Evolutionary conservation across 1,140 invertebrate species (phyloP).

Genomic region (Danaus plexippus): DNA sequence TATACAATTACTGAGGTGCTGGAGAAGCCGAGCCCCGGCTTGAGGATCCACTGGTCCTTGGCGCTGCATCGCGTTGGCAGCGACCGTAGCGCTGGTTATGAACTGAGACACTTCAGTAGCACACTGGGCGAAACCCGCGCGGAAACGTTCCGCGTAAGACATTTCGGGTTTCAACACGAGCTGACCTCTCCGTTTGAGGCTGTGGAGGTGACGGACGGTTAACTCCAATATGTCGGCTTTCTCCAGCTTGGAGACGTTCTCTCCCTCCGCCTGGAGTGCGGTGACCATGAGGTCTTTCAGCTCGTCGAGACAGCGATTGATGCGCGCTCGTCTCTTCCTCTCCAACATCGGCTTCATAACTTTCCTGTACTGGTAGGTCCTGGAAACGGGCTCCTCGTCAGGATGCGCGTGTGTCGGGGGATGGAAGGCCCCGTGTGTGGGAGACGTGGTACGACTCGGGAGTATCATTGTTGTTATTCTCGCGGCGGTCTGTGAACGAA

Average conservation of each 20-base stretch:
- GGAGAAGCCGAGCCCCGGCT: constrained; percentile 86
- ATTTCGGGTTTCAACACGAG: constrained; percentile 81
- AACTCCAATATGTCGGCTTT: constrained; percentile 97
- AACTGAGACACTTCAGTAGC: constrained; percentile 90
- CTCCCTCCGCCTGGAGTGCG: constrained; percentile 87
- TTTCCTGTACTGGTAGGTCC: constrained; percentile 92
- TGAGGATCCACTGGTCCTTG: constrained; percentile 81
- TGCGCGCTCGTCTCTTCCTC: constrained; percentile 90
- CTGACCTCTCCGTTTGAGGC: constrained; percentile 77
- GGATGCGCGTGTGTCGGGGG: constrained; percentile 49
- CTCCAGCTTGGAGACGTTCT: constrained; percentile 94
- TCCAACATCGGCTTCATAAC: constrained; percentile 97
- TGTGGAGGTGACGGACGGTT: constrained; percentile 89
- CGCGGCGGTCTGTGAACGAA: constrained; percentile 60
- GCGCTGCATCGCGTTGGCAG: constrained; percentile 79
- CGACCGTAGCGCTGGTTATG: constrained; percentile 77
- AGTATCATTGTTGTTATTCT: constrained; percentile 61
- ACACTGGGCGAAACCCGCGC: constrained; percentile 92
- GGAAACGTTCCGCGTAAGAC: constrained; percentile 80
- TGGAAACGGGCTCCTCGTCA: constrained; percentile 83
- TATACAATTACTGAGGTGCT: constrained; percentile 85
- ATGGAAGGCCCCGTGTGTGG: constrained; percentile 62
- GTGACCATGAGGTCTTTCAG: constrained; percentile 93
- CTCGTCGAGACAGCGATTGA: constrained; percentile 94
- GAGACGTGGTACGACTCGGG: constrained; percentile 59